Base-by-base conservation (phyloP, 2,888 invertebrate genomes). In the Plagodis dolabraria region DNA sequence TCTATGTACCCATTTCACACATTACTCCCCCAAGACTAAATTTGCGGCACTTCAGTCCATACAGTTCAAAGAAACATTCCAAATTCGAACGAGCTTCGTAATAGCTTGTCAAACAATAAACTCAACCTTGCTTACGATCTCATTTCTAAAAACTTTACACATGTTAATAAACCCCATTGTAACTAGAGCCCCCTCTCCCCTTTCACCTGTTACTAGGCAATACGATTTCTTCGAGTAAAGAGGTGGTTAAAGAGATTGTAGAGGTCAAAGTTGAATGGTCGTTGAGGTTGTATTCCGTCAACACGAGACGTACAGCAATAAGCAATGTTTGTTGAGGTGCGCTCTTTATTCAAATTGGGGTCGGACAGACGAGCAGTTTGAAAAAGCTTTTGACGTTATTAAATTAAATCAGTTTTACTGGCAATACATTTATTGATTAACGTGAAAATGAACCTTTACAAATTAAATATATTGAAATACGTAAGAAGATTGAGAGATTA, bases 101-200 rank as follows among this genome's bases (percentile, higher is more conserved):
- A 84, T 83, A 74, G 80, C 77, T 72, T 80, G 81, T 82, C 80
- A 86, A 86, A 86, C 81, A 86, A 82, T 79, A 75, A 60, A 71
- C 67, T 60, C 68, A 75, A 70, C 74, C 75, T 77, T 73, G 72
- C 67, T 75, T 75, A 72, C 67, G 82, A 85, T 86, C 80, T 79
- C 81, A 76, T 85, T 86, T 82, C 83, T 83, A 81, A 86, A 83
- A 83, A 82, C 80, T 78, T 80, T 76, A 86, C 86, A 85, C 76
- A 75, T 84, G 79, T 85, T 77, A 76, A 79, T 68, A 73, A 66
- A 63, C 57, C 57, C 81, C 80, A 79, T 35, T 67, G 9, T 71
- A 54, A 8, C 0, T 7, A 64, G 81, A 78, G 33, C 80, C 67
- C 34, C 63, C 50, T 53, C 56, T 57, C 70, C 65, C 64, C 73